Base-by-base conservation (phyloP, 2,888 invertebrate genomes). In the Rhagium mordax region DNA sequence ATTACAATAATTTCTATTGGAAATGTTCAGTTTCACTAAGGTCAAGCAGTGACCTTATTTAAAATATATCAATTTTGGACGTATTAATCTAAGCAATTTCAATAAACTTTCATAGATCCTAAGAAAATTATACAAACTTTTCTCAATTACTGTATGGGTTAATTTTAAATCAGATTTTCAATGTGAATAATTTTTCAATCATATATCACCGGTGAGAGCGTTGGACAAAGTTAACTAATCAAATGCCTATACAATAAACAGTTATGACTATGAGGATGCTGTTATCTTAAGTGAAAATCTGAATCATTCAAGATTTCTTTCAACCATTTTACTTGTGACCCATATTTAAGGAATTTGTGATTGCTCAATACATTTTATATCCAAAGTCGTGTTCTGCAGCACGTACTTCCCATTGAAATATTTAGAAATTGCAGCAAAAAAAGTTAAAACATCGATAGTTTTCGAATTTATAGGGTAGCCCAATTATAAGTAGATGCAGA, bases 181-280 rank as follows among this genome's bases (percentile, higher is more conserved):
- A n/a, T 5, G 33, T 33, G 1, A 7, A 33, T 10, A 33, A 33
- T 33, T 33, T n/a, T n/a, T 41, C 13, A 41, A 13, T n/a, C 13
- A 41, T 10, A 41, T n/a, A 13, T n/a, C 13, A n/a, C 0, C 4
- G n/a, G 3, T 41, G 41, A n/a, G n/a, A 41, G n/a, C n/a, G 5
- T n/a, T 10, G n/a, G n/a, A 15, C 41, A 41, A 13, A n/a, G n/a
- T 15, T 59, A 60, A 61, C 16, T 47, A 47, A 61, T 61, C 47
- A 47, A 59, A 59, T 33, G 10, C 41, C 16, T 16, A 29, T 29
- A 47, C 47, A 47, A 64, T 65, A 48, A 41, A 71, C 71, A 60
- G 71, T 67, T 71, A 71, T 67, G 41, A 65, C 61, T 71, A 71
- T 67, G 41, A 65, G 71, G 66, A 71, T 65, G 59, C 61, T 51